Conservation (phyloP, 2,888 invertebrate species). For the Noctuana brunneofusca region DNA sequence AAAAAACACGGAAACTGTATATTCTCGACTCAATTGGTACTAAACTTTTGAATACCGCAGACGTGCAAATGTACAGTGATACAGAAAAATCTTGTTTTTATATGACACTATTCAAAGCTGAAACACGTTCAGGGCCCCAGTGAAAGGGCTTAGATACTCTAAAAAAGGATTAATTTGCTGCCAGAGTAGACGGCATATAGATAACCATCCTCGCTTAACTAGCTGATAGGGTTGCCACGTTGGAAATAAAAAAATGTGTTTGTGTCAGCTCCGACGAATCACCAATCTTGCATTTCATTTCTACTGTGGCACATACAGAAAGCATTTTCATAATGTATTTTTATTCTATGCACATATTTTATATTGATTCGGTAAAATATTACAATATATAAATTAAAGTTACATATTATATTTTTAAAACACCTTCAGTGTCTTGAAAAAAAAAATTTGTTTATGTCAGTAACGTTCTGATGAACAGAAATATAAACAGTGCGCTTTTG, state of each 20-base stretch:
- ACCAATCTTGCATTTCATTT: no score
- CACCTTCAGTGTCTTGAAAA: no score
- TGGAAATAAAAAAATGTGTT: neutral
- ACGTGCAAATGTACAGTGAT: constrained; percentile 32
- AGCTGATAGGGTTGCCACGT: constrained; percentile 16
- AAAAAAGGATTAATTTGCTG: constrained; percentile 34
- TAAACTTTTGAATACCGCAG: constrained; percentile 28
- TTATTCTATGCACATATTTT: no score
- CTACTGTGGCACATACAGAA: no score
- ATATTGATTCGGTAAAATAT: no score
- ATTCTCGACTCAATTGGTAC: constrained; percentile 25
- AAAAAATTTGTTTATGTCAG: no score
- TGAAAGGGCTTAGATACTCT: constrained; percentile 29
- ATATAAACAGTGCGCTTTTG: no score
- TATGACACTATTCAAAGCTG: constrained; percentile 27
- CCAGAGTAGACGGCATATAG: constrained; percentile 26
- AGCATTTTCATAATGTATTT: no score
- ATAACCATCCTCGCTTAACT: constrained; percentile 22
- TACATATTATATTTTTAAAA: no score
- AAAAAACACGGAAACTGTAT: neutral
- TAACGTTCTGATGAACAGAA: no score
- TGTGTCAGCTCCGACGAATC: no score
- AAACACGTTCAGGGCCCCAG: constrained; percentile 15
- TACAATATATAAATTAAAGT: no score
- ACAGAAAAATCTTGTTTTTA: constrained; percentile 31